These are phyloP conservation scores for Tetrao urogallus DNA, from an alignment of 2,113 vertebrate genomes.

Conservation along the genomic window DNA sequence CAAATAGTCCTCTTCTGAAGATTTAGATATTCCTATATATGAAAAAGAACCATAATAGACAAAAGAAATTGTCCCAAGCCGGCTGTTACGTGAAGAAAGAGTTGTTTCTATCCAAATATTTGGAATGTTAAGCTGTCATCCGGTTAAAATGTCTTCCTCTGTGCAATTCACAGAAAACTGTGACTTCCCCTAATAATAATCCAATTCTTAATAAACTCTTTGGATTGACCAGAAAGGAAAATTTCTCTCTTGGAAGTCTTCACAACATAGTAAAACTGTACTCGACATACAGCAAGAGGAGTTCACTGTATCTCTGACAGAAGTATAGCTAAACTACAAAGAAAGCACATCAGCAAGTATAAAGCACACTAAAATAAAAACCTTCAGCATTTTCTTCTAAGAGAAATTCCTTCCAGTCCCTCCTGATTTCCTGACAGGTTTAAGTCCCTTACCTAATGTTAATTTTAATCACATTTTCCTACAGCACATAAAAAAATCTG, in stretches of 20 bases:
- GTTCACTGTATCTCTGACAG: neutral
- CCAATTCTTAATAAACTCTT: neutral
- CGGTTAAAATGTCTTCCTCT: neutral
- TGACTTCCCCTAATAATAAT: neutral
- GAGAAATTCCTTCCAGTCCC: neutral
- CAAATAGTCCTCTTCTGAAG: neutral
- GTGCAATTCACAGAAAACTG: neutral
- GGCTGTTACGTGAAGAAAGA: neutral
- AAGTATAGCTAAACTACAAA: neutral
- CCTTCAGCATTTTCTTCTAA: neutral
- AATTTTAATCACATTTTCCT: conserved; percentile 19
- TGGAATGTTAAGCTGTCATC: neutral
- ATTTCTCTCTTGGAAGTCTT: neutral
- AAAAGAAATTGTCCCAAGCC: neutral
- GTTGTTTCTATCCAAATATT: neutral
- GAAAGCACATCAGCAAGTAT: neutral
- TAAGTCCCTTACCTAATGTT: neutral
- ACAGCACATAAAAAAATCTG: neutral
- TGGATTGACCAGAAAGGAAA: neutral
- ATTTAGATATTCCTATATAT: neutral
- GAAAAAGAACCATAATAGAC: neutral
- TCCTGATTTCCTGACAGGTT: neutral
- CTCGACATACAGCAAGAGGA: neutral
- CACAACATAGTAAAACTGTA: neutral
- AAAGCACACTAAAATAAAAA: neutral